Evolutionary conservation across 2,888 invertebrate species (phyloP).

Genomic region (Leptopilina syphax): DNA sequence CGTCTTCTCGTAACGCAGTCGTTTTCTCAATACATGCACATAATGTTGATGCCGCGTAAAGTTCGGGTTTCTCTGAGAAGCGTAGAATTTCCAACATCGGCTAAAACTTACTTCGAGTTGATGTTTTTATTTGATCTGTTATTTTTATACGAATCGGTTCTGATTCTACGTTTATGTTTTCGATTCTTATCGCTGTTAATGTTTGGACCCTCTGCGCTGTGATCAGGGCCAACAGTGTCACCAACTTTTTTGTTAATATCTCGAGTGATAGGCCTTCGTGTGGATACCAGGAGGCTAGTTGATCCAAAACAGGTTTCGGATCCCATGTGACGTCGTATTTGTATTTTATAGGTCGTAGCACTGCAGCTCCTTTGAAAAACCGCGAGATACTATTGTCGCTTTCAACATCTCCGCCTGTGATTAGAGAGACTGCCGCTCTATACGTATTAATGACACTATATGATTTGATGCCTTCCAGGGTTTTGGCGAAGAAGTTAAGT

Average conservation of each 20-base stretch:
- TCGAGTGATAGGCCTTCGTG: background rate
- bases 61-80: background rate
- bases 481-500: too few species aligned
- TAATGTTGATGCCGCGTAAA: background rate
- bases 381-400: too few species aligned
- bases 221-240: conserved; percentile 10
- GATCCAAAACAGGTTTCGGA: background rate
- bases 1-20: background rate
- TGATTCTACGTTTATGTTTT: background rate
- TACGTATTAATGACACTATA: too few species aligned
- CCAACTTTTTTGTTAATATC: conserved; percentile 15
- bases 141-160: background rate
- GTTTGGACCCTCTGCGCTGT: conserved; percentile 39
- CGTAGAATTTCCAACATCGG: background rate
- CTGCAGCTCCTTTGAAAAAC: background rate
- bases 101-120: background rate
- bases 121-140: conserved; percentile 21
- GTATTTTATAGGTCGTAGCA: background rate
- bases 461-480: too few species aligned
- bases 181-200: background rate
- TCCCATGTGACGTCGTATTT: background rate
- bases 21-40: background rate
- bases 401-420: too few species aligned
- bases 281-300: background rate
- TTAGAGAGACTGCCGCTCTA: too few species aligned